These are phyloP conservation scores for Platyscapa corneri DNA, from an alignment of 1,140 invertebrate genomes.

Conservation along the genomic window DNA sequence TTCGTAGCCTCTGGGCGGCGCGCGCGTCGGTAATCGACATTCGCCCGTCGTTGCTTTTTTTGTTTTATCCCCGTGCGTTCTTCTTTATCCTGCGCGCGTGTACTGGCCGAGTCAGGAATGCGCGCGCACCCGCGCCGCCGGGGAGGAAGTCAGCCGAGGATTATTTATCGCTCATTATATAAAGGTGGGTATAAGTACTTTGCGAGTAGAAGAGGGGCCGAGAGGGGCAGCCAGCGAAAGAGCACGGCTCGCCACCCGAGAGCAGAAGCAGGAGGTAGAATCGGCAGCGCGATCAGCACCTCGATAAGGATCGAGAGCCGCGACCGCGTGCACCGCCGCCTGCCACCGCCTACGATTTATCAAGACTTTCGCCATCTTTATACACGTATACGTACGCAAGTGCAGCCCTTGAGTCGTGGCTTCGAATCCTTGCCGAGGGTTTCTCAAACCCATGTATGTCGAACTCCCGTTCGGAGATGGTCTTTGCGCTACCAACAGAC, in stretches of 20 bases:
- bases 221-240: too few species aligned
- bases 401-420: too few species aligned
- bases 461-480: too few species aligned
- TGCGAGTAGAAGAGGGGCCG: not conserved
- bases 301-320: not conserved
- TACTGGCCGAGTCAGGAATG: constrained; percentile 39
- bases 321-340: not conserved
- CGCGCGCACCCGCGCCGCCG: constrained; percentile 14
- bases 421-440: too few species aligned
- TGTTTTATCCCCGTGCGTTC: too few species aligned
- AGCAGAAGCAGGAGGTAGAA: constrained; percentile 55
- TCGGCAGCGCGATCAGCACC: constrained; percentile 63
- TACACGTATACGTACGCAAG: not conserved
- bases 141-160: constrained; percentile 44
- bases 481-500: too few species aligned
- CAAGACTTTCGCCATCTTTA: constrained; percentile 51
- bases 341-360: constrained; percentile 68
- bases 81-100: not conserved
- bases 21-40: constrained; percentile 42
- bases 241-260: not conserved
- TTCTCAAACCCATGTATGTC: too few species aligned
- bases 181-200: constrained; percentile 52
- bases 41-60: not conserved
- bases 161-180: constrained; percentile 69
- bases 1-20: constrained; percentile 12